Evolutionary conservation across 2,113 vertebrate species (phyloP).

Genomic region (Emydura subglobosa): DNA sequence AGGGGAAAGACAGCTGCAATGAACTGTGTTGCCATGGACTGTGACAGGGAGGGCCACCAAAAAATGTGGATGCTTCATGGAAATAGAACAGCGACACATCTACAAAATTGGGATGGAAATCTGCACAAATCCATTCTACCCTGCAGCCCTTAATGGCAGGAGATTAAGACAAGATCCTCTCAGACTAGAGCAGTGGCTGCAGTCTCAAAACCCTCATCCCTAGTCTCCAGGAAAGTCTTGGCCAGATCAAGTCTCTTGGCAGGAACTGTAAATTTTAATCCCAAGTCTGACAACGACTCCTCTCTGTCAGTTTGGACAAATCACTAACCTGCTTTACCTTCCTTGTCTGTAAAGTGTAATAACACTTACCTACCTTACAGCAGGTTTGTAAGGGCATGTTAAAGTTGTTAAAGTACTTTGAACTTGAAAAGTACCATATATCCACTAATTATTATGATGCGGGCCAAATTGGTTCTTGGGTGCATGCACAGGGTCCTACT

Average conservation of each 20-base stretch:
- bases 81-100: no score
- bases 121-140: background rate
- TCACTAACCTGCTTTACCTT: background rate
- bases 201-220: background rate
- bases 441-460: background rate
- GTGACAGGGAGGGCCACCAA: no score
- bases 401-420: background rate
- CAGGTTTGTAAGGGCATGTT: background rate
- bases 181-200: no score
- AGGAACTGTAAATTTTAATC: background rate
- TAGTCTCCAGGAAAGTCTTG: background rate
- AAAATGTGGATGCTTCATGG: no score
- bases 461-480: background rate
- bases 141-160: background rate
- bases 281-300: background rate
- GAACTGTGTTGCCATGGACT: no score
- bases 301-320: background rate
- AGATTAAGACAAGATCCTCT: background rate
- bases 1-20: no score
- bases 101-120: background rate
- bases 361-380: background rate
- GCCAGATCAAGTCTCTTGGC: background rate
- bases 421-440: background rate
- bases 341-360: background rate
- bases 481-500: background rate